phyloP scores from a whole-genome alignment of 2,113 vertebrate genomes.

The Phylloscopus whistleri region DNA sequence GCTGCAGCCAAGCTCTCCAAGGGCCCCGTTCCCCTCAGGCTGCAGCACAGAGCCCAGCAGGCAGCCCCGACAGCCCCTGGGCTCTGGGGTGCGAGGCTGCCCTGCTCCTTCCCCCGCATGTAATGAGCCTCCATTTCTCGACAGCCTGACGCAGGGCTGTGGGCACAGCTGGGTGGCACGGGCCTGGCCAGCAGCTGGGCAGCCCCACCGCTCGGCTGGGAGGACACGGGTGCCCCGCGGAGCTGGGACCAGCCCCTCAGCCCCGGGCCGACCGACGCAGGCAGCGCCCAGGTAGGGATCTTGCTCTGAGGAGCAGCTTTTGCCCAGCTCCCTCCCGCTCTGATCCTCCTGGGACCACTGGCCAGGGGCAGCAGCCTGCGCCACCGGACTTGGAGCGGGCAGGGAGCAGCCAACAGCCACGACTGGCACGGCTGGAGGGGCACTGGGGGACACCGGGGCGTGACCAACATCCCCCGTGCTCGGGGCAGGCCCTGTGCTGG shows the following conservation, averaged over 20 bases:
- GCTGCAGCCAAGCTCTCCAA: not conserved
- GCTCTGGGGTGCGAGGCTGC: not conserved
- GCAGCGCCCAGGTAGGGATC: conserved; percentile 52
- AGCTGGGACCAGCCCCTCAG: conserved; percentile 49
- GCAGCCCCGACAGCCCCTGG: not conserved
- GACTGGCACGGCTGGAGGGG: not conserved
- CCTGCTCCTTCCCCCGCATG: not conserved
- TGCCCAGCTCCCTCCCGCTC: not conserved
- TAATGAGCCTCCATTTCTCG: conserved; percentile 48
- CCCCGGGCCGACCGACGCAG: conserved; percentile 15
- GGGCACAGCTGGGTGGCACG: conserved; percentile 38
- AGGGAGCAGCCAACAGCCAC: not conserved
- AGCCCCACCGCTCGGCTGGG: conserved; percentile 23
- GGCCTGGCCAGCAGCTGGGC: conserved; percentile 43
- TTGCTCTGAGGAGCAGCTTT: conserved; percentile 9
- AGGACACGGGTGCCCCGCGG: conserved; percentile 7
- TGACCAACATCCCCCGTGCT: fast-evolving
- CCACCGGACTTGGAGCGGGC: fast-evolving
- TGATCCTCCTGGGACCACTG: not conserved
- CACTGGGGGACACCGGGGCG: not conserved
- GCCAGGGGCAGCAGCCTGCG: not conserved
- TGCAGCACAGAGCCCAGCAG: not conserved
- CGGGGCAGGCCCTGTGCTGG: not conserved
- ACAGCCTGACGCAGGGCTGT: conserved; percentile 48
- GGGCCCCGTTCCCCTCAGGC: fast-evolving